phyloP scores from a whole-genome alignment of 2,797 vertebrate species.

The Rhynchotus rufescens region DNA sequence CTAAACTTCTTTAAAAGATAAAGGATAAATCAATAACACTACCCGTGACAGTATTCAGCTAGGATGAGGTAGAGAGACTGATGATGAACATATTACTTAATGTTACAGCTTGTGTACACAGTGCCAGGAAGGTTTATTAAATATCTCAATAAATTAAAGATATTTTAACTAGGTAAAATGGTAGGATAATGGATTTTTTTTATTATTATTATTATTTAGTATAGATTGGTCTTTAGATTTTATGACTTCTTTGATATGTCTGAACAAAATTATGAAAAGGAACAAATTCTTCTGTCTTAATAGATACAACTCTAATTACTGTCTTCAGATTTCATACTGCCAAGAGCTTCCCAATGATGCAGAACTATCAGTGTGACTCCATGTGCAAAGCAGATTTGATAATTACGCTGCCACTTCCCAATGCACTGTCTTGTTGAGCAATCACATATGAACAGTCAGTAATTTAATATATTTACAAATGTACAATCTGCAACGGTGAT shows the following conservation, averaged over 20 bases:
- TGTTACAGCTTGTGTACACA: background rate
- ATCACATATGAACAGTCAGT: background rate
- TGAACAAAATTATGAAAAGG: background rate
- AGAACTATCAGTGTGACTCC: background rate
- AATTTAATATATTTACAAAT: slow-evolving; percentile 8
- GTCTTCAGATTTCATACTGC: background rate
- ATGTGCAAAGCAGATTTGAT: background rate
- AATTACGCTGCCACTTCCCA: background rate
- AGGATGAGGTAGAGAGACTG: background rate
- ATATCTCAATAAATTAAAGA: background rate
- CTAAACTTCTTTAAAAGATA: background rate
- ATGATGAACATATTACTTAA: background rate
- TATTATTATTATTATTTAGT: background rate
- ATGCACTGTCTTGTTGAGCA: background rate
- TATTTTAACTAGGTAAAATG: background rate
- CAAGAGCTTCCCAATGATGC: background rate
- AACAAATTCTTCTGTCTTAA: background rate
- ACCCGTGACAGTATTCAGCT: background rate
- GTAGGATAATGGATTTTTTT: background rate
- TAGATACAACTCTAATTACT: background rate
- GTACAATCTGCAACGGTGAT: background rate
- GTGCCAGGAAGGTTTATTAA: background rate
- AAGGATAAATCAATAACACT: background rate
- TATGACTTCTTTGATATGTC: background rate
- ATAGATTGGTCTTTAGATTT: background rate